These are phyloP conservation scores for Elephas maximus DNA, from an alignment of 2,113 vertebrate species.

Conservation along the genomic window DNA sequence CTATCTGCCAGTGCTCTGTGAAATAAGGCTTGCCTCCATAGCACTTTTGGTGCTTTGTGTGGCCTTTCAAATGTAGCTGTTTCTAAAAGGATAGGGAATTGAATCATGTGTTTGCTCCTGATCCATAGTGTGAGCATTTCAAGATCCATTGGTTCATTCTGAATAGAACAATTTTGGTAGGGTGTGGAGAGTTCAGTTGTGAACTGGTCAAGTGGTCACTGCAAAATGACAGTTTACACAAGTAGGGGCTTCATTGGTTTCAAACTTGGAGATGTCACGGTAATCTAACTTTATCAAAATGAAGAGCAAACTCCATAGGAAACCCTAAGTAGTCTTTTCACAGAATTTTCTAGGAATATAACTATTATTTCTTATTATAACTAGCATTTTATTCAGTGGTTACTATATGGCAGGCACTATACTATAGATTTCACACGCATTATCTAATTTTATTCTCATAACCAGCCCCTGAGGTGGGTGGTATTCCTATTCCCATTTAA, in stretches of 20 bases:
- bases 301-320: neutral
- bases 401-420: neutral
- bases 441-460: neutral
- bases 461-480: neutral
- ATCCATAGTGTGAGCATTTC: neutral
- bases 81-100: constrained; percentile 82
- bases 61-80: constrained; percentile 81
- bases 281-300: neutral
- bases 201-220: neutral
- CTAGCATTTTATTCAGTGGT: neutral
- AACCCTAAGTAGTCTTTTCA: neutral
- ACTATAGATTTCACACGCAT: neutral
- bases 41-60: constrained; percentile 62
- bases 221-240: neutral
- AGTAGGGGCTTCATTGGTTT: neutral
- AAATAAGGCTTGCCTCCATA: constrained; percentile 78
- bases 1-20: constrained; percentile 74
- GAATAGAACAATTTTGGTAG: neutral
- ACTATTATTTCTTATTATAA: neutral
- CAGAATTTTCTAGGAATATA: neutral
- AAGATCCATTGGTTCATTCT: neutral
- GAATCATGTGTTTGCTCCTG: neutral
- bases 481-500: neutral
- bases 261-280: neutral
- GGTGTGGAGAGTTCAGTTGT: neutral